Conservation (phyloP, 2,888 invertebrate species). For the Drosophila anceps region DNA sequence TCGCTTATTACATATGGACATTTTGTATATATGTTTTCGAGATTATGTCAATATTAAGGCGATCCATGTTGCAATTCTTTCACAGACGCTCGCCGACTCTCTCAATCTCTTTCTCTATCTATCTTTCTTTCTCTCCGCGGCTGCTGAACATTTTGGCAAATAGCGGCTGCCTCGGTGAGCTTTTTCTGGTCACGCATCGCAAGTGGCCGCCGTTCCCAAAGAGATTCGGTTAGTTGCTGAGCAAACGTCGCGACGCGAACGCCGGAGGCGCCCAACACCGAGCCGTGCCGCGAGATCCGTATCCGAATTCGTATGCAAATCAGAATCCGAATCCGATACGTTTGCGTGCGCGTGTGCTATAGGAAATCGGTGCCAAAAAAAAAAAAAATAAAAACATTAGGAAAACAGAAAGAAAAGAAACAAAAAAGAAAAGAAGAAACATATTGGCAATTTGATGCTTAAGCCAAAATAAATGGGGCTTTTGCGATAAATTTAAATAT, state of each 20-base stretch:
- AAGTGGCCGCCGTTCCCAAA: constrained; percentile 35
- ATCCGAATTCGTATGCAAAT: constrained; percentile 53
- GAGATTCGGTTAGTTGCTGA: constrained; percentile 60
- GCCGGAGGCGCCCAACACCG: constrained; percentile 59
- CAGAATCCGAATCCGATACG: constrained; percentile 57
- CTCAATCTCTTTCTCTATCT: not conserved
- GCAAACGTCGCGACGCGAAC: constrained; percentile 60
- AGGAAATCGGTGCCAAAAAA: constrained; percentile 60
- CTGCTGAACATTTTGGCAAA: constrained; percentile 46
- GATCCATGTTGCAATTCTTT: constrained; percentile 52
- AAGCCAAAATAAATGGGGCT: constrained; percentile 65
- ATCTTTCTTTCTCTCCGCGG: constrained; percentile 7
- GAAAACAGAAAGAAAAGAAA: constrained; percentile 14
- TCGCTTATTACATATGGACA: constrained; percentile 22
- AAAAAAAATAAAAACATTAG: constrained; percentile 19
- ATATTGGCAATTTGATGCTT: constrained; percentile 70
- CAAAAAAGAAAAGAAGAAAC: constrained; percentile 35
- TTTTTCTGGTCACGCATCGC: constrained; percentile 66
- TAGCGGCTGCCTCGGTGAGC: constrained; percentile 52
- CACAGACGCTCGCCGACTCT: constrained; percentile 1
- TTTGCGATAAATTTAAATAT: constrained; percentile 54
- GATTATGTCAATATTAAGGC: constrained; percentile 62
- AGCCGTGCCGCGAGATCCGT: constrained; percentile 58
- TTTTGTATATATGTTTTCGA: constrained; percentile 14
- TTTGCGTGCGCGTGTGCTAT: constrained; percentile 60